Evolutionary conservation across 2,113 vertebrate species (phyloP), one percentile per base, ranked within the genome.

Genomic region (Tiliqua scincoides): DNA sequence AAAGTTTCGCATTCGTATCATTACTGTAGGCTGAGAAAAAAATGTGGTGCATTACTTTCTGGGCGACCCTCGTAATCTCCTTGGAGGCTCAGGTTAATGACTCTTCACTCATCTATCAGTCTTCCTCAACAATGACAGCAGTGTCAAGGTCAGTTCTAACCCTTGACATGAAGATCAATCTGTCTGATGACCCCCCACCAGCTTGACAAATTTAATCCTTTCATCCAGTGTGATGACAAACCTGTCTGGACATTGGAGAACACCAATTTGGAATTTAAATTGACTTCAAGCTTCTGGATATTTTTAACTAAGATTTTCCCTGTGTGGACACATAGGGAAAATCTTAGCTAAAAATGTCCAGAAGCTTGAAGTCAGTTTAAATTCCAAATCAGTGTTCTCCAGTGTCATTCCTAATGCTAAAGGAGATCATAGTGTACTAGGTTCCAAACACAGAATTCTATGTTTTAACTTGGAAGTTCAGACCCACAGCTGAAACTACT

Each of bases 101-200:
- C 57, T 87, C 74, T 74, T 85, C 74, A 89, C 87, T 62, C 25
- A 4, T 81, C 1, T 89, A 32, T 81, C 90, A 79, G 91, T 89
- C 82, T 89, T 92, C 70, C 85, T 92, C 84, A 85, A 82, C 87
- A 79, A 77, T 90, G 78, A 83, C 83, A 91, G 54, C 86, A 88
- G 89, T 91, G 79, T 93, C 90, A 94, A 92, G 92, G 90, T 91
- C 93, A 93, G 32, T 90, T 94, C 86, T 84, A 78, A 83, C 91
- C 84, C 92, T 93, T 94, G 92, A 85, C 90, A 93, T 63, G 78
- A 78, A 71, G 91, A 93, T 91, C 90, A 91, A 65, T 86, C 71
- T 88, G 89, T 93, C 89, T 91, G 88, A 91, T 85, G 83, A 87
- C 87, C 72, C 85, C 85, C 79, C 17, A 81, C 23, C 40, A 88